phyloP scores from a whole-genome alignment of 2,797 vertebrate genomes.

The Lacerta viridis region DNA sequence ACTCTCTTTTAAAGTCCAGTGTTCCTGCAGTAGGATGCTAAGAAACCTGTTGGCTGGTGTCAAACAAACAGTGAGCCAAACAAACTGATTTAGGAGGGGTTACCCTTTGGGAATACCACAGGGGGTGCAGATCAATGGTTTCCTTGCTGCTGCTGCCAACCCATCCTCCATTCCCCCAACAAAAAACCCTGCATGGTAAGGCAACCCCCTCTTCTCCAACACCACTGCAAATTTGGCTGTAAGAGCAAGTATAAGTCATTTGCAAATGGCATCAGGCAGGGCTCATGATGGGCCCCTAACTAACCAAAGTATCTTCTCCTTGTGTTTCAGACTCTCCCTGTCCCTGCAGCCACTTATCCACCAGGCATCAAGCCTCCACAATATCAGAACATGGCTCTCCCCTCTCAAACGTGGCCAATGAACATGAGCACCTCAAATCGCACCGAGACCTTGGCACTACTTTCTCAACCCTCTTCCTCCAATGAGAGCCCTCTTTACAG shows the following conservation, averaged over 20 bases:
- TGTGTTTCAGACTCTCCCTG: slow-evolving; percentile 22
- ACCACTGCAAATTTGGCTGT: neutral
- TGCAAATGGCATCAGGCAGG: no score
- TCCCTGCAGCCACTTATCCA: neutral
- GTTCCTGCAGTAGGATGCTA: neutral
- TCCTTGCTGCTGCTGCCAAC: no score
- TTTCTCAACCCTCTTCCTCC: slow-evolving; percentile 66
- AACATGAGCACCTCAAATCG: slow-evolving; percentile 75
- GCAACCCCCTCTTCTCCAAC: neutral
- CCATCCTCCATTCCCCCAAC: no score
- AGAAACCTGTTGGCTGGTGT: neutral
- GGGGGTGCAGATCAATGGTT: neutral
- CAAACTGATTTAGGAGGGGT: neutral
- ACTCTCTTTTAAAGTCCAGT: neutral
- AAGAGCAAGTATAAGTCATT: neutral
- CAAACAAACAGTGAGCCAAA: neutral
- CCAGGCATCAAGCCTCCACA: neutral
- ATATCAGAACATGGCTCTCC: slow-evolving; percentile 39
- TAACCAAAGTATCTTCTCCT: neutral
- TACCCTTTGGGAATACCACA: neutral
- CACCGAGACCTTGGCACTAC: slow-evolving; percentile 53
- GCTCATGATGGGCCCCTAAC: neutral
- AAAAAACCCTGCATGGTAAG: neutral
- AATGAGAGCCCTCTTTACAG: slow-evolving; percentile 77
- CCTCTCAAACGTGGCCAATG: slow-evolving; percentile 64